These are phyloP conservation scores for Trilocha varians DNA, from an alignment of 2,888 invertebrate species.

Conservation along the genomic window DNA sequence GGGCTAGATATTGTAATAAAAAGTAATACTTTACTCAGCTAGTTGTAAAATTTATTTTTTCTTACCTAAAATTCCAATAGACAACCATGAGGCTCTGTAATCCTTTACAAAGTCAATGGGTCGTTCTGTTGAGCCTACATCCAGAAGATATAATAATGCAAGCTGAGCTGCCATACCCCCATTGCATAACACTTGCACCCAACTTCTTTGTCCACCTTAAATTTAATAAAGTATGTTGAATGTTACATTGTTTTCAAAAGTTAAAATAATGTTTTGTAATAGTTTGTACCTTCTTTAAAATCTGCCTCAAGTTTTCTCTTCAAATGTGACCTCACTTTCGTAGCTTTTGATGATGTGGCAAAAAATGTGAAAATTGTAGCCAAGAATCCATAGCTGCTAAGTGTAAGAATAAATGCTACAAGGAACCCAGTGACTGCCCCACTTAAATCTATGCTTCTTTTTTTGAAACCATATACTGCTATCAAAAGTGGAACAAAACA, in stretches of 20 bases:
- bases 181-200: constrained; percentile 93
- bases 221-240: constrained; percentile 5
- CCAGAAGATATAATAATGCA: constrained; percentile 83
- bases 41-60: background rate
- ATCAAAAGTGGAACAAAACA: constrained; percentile 77
- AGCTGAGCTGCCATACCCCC: constrained; percentile 89
- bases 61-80: constrained; percentile 82
- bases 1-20: background rate
- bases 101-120: constrained; percentile 83
- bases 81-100: constrained; percentile 88
- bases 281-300: constrained; percentile 82
- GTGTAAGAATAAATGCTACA: constrained; percentile 83
- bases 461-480: constrained; percentile 77
- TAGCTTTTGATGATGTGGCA: constrained; percentile 84
- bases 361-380: constrained; percentile 84
- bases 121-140: constrained; percentile 84
- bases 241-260: background rate
- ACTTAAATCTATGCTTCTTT: constrained; percentile 78
- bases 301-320: constrained; percentile 83
- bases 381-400: constrained; percentile 85
- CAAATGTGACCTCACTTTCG: constrained; percentile 79
- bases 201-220: constrained; percentile 88
- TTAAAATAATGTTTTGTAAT: background rate
- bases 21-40: background rate
- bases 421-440: constrained; percentile 81